Evolutionary conservation across 1,140 invertebrate genomes (phyloP), one percentile per base, ranked within the genome.

Genomic region (Chionoecetes opilio): DNA sequence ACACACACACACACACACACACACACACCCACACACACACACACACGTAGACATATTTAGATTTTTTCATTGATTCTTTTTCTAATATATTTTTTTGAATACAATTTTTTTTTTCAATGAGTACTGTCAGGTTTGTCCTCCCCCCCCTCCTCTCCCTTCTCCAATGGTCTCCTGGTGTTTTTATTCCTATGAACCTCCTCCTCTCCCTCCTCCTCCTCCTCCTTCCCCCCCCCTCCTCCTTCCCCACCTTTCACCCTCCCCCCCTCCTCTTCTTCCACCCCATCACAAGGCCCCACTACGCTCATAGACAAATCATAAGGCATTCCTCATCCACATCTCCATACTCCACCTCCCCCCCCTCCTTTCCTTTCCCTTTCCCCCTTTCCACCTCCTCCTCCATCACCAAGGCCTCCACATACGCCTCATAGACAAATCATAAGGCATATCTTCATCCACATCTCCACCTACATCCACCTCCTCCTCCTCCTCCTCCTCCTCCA

Each of bases 351-450:
- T 41, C n/a, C 38, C 63, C 9, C 41, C 29, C 38, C 14, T 38
- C 38, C 29, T 17, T 26, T n/a, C 11, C 46, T 46, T n/a, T 11
- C 89, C 32, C 31, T 53, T 26, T 32, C 41, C 26, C 53, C 46
- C n/a, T 34, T 14, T 32, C 53, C 89, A 3, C 46, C 29, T 31
- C 53, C n/a, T 75, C 31, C 41, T 32, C 53, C 90, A 9, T 91
- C 89, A 91, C 89, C 88, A 90, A 11, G 89, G 89, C 29, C 89
- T 75, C 89, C 89, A 91, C 89, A 75, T 91, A 75, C 89, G 63
- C 26, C 89, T 91, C 3, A 91, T 5, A 29, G 89, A 91, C 41
- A 91, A 38, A 53, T 91, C 89, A 34, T 75, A 91, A 38, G 89
- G 89, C 53, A 91, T 32, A 32, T 91, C 41, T 32, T 91, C 26